Base-by-base conservation (phyloP, 2,888 invertebrate genomes). In the Ochropacha duplaris region DNA sequence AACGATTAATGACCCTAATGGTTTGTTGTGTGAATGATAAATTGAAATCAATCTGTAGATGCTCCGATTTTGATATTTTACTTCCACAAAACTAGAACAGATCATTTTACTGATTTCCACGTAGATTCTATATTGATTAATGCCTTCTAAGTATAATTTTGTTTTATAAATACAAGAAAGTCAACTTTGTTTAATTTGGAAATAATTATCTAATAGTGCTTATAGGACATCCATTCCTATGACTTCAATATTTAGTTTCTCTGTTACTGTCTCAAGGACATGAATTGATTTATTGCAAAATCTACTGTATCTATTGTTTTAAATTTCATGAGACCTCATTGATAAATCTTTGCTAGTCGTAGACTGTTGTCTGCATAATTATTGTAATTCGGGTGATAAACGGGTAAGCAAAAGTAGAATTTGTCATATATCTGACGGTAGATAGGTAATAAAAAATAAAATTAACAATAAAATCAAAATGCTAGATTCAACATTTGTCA, bases 301-400 rank as follows among this genome's bases (percentile, higher is more conserved):
- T 55, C 60, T n/a, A 50, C 51, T 65, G 55, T 58, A 61, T 60
- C 57, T 68, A 58, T 68, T 65, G 65, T 71, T 19, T 44, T 19
- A 19, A 44, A 44, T 44, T 44, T 44, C 44, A 34, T 34, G 39
- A 19, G 19, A 16, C 3, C 16, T 19, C 44, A 9, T 74, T 64
- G 28, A 56, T 54, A 60, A 64, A 62, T 63, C 64, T 69, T 65
- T 66, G 64, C 64, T 61, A 59, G 61, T 50, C 22, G 59, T 66
- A 65, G 69, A 64, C 65, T 54, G n/a, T 19, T 9, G 63, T 74
- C 66, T 72, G 65, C 60, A 59, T 61, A 64, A 62, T 60, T 70
- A 69, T 68, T 68, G 63, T 57, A 51, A 49, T 87, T 90, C 86
- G 89, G 87, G 90, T 89, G 86, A 87, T 89, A 90, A 88, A 88